Percentiles rank a stretch among this genome's conserved stretches.
Evolutionary conservation across 2,797 vertebrate species (phyloP).

Genomic region (Coccyzus lansbergi): DNA sequence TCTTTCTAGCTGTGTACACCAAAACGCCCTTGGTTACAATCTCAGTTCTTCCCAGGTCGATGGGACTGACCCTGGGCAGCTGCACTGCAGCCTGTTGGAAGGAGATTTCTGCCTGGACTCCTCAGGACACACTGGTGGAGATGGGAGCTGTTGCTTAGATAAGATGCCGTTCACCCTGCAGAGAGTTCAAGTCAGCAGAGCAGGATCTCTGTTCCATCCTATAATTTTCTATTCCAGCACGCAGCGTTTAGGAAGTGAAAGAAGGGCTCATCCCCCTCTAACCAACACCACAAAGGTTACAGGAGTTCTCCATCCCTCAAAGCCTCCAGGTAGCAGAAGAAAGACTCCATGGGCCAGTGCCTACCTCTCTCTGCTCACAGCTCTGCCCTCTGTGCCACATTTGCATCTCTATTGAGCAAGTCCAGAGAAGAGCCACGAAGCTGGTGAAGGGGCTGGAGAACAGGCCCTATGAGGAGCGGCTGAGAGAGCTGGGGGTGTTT

Average conservation of each 20-base stretch:
- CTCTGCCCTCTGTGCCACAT: neutral
- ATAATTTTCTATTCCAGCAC: neutral
- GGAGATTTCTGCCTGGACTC: neutral
- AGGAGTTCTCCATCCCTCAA: neutral
- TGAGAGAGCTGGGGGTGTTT: no score
- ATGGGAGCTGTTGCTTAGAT: neutral
- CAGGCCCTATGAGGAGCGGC: no score
- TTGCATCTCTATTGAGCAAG: neutral
- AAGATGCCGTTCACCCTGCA: neutral
- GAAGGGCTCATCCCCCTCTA: neutral
- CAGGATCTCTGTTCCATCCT: neutral
- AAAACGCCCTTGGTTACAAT: neutral
- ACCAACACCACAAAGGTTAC: neutral
- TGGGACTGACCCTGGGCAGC: neutral
- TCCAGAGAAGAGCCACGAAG: no score
- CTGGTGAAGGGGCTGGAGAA: no score
- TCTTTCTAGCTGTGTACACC: neutral
- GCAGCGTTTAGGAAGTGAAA: neutral
- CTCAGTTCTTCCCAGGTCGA: neutral
- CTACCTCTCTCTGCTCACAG: neutral
- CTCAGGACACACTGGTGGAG: neutral
- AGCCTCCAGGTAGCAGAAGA: neutral
- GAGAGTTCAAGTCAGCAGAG: neutral
- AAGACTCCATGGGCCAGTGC: neutral
- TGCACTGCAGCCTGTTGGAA: neutral